Evolutionary conservation across 2,797 vertebrate genomes (phyloP), one percentile per base, ranked within the genome.

Genomic region (Helostoma temminkii): DNA sequence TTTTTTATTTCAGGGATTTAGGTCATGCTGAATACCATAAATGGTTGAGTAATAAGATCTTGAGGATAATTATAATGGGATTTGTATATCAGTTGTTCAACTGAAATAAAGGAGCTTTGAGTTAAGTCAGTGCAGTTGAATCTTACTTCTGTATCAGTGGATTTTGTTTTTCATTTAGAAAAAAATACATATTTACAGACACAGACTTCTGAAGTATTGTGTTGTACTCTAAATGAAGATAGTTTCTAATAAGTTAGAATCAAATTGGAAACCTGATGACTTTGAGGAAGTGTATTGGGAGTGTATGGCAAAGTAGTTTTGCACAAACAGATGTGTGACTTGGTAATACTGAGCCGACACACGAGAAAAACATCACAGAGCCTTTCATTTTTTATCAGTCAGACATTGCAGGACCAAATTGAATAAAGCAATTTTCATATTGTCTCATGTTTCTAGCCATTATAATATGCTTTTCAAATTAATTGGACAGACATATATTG

Each of bases 341-440:
- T 19, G 9, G 26, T 22, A 58, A 54, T 3, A 41, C 14, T 55
- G 16, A 11, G 21, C 24, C 16, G 36, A 52, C 25, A 34, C 26
- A 4, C 24, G 26, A 49, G 37, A 57, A 37, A 8, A 58, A 43
- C 42, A 45, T 16, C 52, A 69, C 3, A 21, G 26, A 47, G 41
- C 19, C 12, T 48, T 39, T 6, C 8, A 18, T 32, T 8, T 9
- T 9, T 42, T 15, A 6, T 21, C 6, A 64, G 36, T 34, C 12
- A 42, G 32, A 46, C 21, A 28, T 34, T 30, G 16, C 22, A 42
- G 32, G 22, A 12, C 18, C 28, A 69, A 54, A 76, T 12, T 34
- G 46, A 55, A 76, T 71, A 2, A 39, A 70, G 37, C 22, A 50
- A 41, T 55, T 80, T 72, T 64, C 47, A 52, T 68, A 39, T 47